Evolutionary conservation across 2,888 invertebrate genomes (phyloP).

Genomic region (Hypselothyrea guttata): DNA sequence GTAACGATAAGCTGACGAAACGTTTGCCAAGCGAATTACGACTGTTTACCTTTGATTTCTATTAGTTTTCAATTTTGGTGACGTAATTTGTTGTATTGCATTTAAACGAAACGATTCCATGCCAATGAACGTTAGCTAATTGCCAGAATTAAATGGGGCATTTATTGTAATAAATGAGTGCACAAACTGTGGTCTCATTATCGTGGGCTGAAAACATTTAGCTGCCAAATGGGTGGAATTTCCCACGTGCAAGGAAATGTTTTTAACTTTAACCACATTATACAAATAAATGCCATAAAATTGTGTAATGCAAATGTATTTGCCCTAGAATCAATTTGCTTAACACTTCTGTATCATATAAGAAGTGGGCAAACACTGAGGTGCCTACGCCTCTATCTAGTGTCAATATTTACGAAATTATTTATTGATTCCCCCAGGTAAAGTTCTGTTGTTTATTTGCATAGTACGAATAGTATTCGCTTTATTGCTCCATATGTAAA

Average conservation of each 20-base stretch:
- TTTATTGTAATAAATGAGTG: too few species aligned
- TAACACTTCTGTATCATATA: background rate
- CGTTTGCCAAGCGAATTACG: constrained; percentile 10
- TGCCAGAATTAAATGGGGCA: constrained; percentile 39
- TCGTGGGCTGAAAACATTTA: background rate
- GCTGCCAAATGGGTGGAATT: background rate
- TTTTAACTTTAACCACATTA: too few species aligned
- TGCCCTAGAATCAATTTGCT: background rate
- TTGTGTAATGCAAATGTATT: background rate
- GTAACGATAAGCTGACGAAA: constrained; percentile 5
- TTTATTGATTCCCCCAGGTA: background rate
- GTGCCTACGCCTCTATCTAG: background rate
- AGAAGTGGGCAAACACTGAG: background rate
- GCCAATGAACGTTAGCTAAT: constrained; percentile 39
- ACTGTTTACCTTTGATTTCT: constrained; percentile 43
- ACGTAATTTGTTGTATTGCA: constrained; percentile 42
- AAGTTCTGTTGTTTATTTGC: constrained; percentile 15
- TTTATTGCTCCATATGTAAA: background rate
- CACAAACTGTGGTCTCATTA: background rate
- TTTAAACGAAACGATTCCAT: constrained; percentile 20
- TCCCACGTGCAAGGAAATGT: background rate
- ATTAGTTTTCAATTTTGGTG: constrained; percentile 30
- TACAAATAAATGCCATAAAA: background rate
- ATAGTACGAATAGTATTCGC: constrained; percentile 1
- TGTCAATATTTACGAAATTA: background rate